Percentiles rank a stretch among this genome's conserved stretches.
Conservation (phyloP, 92 coral and sea anemone species). For the Anthopleura xanthogrammica region DNA sequence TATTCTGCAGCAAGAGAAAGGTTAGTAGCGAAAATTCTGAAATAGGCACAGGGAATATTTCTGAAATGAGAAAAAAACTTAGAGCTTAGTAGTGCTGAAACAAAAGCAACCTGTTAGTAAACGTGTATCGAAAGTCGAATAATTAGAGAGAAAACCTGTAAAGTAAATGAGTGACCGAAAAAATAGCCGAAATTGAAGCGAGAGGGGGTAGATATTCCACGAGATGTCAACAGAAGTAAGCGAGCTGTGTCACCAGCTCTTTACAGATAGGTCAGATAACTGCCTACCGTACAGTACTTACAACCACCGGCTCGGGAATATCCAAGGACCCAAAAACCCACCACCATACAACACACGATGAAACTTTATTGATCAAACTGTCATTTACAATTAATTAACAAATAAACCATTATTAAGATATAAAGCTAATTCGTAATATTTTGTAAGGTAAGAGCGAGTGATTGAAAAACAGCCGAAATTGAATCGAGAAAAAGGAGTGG, state of each 20-base stretch:
- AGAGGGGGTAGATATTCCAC: neutral
- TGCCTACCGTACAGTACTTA: neutral
- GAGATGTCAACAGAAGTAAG: neutral
- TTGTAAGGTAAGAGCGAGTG: too few species aligned
- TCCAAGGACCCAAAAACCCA: neutral
- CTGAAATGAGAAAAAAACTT: neutral
- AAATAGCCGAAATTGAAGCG: neutral
- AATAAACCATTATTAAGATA: too few species aligned
- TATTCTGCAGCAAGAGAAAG: too few species aligned
- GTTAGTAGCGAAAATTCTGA: neutral
- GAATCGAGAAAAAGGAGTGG: neutral
- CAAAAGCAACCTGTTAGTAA: too few species aligned
- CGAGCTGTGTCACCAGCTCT: neutral
- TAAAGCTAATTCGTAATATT: too few species aligned
- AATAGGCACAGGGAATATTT: neutral
- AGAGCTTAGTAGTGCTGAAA: neutral
- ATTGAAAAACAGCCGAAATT: neutral
- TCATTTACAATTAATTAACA: too few species aligned
- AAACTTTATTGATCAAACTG: too few species aligned
- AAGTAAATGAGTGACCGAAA: neutral
- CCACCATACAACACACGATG: neutral
- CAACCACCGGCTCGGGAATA: neutral
- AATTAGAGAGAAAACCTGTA: too few species aligned
- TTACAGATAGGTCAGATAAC: neutral
- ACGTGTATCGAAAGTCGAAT: neutral